Percentiles rank a stretch among this genome's conserved stretches.
Evolutionary conservation across 2,888 invertebrate genomes (phyloP).

Genomic region (Holacanthella duospinosa): DNA sequence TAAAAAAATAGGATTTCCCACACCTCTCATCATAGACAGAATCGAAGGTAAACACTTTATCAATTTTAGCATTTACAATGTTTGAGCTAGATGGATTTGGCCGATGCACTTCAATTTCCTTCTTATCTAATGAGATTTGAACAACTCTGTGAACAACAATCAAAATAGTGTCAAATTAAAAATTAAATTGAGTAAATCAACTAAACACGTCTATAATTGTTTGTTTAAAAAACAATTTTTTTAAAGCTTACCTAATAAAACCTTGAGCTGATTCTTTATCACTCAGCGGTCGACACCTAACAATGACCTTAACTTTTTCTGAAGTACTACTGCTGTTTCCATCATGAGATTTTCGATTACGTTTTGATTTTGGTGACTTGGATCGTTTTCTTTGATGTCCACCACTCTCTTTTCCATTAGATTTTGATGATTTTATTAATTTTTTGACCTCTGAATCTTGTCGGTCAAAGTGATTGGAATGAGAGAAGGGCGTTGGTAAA

Average conservation of each 20-base stretch:
- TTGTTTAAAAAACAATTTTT: too few species aligned
- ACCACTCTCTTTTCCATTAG: too few species aligned
- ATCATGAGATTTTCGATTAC: neutral
- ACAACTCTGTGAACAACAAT: conserved; percentile 61
- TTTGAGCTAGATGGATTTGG: conserved; percentile 45
- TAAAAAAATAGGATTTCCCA: too few species aligned
- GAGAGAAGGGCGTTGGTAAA: too few species aligned
- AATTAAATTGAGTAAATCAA: too few species aligned
- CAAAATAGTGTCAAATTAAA: too few species aligned
- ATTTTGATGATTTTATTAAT: too few species aligned
- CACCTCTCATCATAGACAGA: conserved; percentile 83
- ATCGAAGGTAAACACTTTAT: conserved; percentile 91
- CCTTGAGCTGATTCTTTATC: conserved; percentile 69
- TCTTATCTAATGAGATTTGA: conserved; percentile 70
- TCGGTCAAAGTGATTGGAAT: too few species aligned
- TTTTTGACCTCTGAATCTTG: neutral
- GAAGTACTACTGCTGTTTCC: conserved; percentile 6
- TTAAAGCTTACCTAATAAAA: conserved; percentile 46
- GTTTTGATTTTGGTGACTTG: neutral
- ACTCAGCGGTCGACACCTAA: conserved; percentile 90
- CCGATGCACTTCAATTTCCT: conserved; percentile 81
- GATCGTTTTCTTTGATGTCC: neutral
- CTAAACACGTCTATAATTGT: too few species aligned
- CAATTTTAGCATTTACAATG: conserved; percentile 22
- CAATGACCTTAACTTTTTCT: conserved; percentile 92